Percentiles rank a stretch among this genome's conserved stretches.
Conservation (phyloP, 2,888 invertebrate species). For the Pseudeuparius sepicola region DNA sequence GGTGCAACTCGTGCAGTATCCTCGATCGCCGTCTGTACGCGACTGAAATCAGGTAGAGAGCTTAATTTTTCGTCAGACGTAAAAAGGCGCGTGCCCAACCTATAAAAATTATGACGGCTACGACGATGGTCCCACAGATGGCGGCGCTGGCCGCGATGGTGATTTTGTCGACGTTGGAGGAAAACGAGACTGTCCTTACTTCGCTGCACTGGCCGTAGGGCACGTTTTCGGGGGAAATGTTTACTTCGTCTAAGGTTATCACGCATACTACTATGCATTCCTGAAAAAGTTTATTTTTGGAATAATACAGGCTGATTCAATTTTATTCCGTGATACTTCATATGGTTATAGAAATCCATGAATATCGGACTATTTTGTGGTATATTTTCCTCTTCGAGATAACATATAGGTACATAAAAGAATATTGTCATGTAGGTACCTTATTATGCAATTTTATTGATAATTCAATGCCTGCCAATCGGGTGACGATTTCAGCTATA, state of each 20-base stretch:
- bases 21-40: conserved; percentile 71
- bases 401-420: too few relatives aligned
- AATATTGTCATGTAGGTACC: too few relatives aligned
- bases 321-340: too few relatives aligned
- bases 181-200: conserved; percentile 73
- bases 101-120: conserved; percentile 82
- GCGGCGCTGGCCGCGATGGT: conserved; percentile 90
- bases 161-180: conserved; percentile 89
- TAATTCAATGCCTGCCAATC: too few relatives aligned
- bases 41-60: conserved; percentile 40
- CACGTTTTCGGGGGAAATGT: conserved; percentile 78
- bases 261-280: conserved; percentile 92
- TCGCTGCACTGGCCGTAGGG: conserved; percentile 82
- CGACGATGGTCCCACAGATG: conserved; percentile 84
- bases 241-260: conserved; percentile 78
- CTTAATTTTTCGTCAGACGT: background rate
- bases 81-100: conserved; percentile 12
- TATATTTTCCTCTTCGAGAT: too few relatives aligned
- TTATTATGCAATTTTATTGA: too few relatives aligned
- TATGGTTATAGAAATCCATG: too few relatives aligned
- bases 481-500: too few relatives aligned
- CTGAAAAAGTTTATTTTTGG: too few relatives aligned
- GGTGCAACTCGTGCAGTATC: conserved; percentile 62
- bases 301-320: too few relatives aligned
- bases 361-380: too few relatives aligned